Percentiles rank a stretch among this genome's conserved stretches.
Evolutionary conservation across 2,797 vertebrate species (phyloP).

Genomic region (Hirundo rustica): DNA sequence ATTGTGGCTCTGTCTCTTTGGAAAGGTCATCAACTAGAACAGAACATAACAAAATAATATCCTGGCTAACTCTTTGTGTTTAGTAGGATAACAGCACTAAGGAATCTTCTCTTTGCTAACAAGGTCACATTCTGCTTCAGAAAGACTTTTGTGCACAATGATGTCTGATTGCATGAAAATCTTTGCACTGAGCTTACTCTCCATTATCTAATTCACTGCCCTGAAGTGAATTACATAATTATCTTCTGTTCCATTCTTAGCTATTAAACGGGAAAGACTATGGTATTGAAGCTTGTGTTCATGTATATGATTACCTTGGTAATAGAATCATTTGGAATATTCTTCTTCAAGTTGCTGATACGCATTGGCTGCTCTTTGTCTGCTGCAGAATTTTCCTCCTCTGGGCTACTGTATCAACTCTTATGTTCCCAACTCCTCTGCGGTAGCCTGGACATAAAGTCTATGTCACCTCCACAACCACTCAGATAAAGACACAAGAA

Average conservation of each 20-base stretch:
- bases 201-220: neutral
- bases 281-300: neutral
- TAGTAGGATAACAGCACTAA: neutral
- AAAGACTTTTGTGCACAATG: rapidly evolving
- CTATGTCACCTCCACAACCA: neutral
- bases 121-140: neutral
- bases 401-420: neutral
- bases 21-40: neutral
- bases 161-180: neutral
- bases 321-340: neutral
- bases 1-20: neutral
- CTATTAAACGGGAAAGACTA: neutral
- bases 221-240: neutral
- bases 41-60: neutral
- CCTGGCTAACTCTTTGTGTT: neutral
- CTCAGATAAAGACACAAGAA: neutral
- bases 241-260: neutral
- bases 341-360: neutral
- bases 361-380: neutral
- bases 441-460: neutral
- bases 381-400: neutral
- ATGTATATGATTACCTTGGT: neutral
- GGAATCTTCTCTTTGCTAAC: neutral
- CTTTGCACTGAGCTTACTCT: neutral
- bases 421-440: neutral